Base-by-base conservation (phyloP, 2,888 invertebrate genomes). In the Drosophila mimetica region DNA sequence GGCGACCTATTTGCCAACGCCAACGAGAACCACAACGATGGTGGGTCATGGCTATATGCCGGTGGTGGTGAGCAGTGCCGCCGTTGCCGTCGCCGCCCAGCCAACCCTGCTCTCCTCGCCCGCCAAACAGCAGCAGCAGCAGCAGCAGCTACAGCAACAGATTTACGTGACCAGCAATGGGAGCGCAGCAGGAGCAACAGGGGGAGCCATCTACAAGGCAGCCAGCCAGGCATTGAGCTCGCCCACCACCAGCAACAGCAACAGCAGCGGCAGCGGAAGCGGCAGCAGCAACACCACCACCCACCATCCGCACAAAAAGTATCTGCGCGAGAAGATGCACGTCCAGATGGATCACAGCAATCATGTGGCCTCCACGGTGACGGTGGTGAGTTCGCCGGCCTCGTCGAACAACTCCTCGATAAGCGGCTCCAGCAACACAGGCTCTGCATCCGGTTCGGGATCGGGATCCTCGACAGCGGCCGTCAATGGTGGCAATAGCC, bases 271-370 rank as follows among this genome's bases (percentile, higher is more conserved):
- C n/a, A n/a, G n/a, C n/a, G n/a, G n/a, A n/a, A 28, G 22, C 64
- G 8, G 36, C 47, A 34, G 32, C 55, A 47, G 70, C 30, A 84
- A 76, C 41, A 89, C 86, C 50, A 73, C 88, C 55, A 87, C 91
- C 71, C 91, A 91, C 79, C 92, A 92, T 85, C 92, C 92, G 67
- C 92, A 92, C 74, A 92, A 92, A 71, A 92, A 92, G 78, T 92
- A 92, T 85, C 77, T 92, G 71, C 89, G 92, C 20, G 92, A 92
- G 57, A 92, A 92, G 76, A 91, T 91, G 90, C 90, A 90, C 52
- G 91, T 90, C n/a, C 85, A 90, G 52, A 89, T 90, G 54, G 91
- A 91, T 51, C 89, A 91, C 48, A 89, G 77, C 50, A 89, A 72
- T 32, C 79, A 74, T 30, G 89, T 83, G 53, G 89, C 75, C 32